These are phyloP conservation scores for Drosophila austrosaltans DNA, from an alignment of 2,888 invertebrate genomes.

Conservation along the genomic window DNA sequence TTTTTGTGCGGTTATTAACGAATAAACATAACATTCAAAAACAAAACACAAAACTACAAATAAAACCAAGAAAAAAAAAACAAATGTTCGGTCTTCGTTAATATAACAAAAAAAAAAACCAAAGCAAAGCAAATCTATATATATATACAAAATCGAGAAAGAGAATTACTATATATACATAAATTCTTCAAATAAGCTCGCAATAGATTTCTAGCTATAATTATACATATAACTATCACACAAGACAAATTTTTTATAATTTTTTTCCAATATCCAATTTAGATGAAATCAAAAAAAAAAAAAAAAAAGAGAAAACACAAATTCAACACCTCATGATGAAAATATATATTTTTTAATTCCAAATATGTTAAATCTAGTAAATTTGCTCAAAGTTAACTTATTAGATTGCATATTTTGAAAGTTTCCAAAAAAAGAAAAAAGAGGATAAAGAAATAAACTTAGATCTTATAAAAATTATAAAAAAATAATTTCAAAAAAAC, in stretches of 20 bases:
- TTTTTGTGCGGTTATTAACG: constrained; percentile 60
- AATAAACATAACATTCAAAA: constrained; percentile 22
- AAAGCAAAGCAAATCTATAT: constrained; percentile 16
- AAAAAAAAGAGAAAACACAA: neutral
- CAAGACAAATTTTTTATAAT: neutral
- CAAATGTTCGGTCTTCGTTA: constrained; percentile 62
- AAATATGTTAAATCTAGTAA: neutral
- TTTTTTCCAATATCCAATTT: neutral
- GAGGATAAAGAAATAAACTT: neutral
- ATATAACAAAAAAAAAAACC: neutral
- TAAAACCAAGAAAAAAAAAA: constrained; percentile 22
- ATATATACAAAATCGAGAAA: neutral
- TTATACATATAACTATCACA: neutral
- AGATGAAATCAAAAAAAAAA: neutral
- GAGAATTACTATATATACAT: constrained; percentile 8
- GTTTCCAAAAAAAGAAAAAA: neutral
- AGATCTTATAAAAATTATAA: neutral
- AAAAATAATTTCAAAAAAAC: neutral
- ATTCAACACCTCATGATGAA: neutral
- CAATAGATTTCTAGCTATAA: constrained; percentile 3
- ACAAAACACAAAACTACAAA: constrained; percentile 32
- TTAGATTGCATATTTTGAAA: constrained; percentile 5
- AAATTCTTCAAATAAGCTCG: constrained; percentile 7
- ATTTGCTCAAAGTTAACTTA: constrained; percentile 3
- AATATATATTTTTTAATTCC: neutral